Percentiles rank a stretch among this genome's conserved stretches.
phyloP scores from a whole-genome alignment of 2,113 vertebrate genomes.

The Sus scrofa region T2T-Sscrofa CM000814.6:102183001-102183500 shows the following conservation, averaged over 20 bases:
- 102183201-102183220: constrained; percentile 12
- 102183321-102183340: constrained; percentile 8
- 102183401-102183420: not conserved
- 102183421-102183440: not conserved
- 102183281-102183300: constrained; percentile 23
- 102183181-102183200: not conserved
- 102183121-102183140: constrained; percentile 13
- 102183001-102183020: no score
- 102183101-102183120: not conserved
- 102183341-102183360: constrained; percentile 26
- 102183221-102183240: constrained; percentile 11
- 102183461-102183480: not conserved
- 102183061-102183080: not conserved
- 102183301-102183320: not conserved
- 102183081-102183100: not conserved
- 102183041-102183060: no score
- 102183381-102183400: not conserved
- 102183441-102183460: not conserved
- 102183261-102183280: constrained; percentile 1
- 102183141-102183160: not conserved
- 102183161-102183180: not conserved
- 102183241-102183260: not conserved
- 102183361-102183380: not conserved
- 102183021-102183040: no score
- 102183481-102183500: not conserved